Evolutionary conservation across 2,113 vertebrate species (phyloP).

Genomic region (Gallinago paraguaiae): DNA sequence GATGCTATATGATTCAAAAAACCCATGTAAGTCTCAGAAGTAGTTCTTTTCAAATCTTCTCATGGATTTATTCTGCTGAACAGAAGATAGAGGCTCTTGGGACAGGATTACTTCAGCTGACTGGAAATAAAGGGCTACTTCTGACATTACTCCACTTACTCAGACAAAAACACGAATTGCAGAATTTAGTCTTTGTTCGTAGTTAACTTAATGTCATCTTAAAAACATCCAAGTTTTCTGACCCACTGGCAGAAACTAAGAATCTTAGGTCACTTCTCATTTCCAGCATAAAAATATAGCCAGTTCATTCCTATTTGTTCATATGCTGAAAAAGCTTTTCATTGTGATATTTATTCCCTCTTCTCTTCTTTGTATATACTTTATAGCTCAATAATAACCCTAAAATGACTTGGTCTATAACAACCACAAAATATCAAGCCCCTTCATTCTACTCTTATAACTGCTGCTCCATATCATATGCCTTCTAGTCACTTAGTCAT

Average conservation of each 20-base stretch:
- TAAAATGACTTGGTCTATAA: background rate
- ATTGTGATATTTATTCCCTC: background rate
- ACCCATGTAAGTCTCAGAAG: background rate
- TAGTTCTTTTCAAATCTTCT: background rate
- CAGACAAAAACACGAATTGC: background rate
- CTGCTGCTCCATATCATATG: background rate
- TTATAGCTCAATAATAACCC: background rate
- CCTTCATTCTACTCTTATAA: background rate
- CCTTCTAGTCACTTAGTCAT: background rate
- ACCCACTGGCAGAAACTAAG: background rate
- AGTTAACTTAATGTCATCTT: background rate
- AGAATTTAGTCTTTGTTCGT: background rate
- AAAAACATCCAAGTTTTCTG: background rate
- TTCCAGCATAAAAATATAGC: background rate
- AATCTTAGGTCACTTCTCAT: background rate
- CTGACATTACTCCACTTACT: background rate
- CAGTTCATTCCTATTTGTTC: background rate
- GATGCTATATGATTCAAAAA: background rate
- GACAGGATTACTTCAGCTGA: background rate
- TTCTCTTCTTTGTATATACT: background rate
- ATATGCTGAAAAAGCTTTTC: background rate
- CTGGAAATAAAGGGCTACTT: background rate
- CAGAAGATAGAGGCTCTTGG: background rate
- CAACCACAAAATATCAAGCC: background rate
- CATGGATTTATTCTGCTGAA: background rate